A percentile compares a stretch with the other conserved stretches of the same genome.
phyloP scores from a whole-genome alignment of 92 coral and sea anemone species.

The Epizoanthus rinbou region DNA sequence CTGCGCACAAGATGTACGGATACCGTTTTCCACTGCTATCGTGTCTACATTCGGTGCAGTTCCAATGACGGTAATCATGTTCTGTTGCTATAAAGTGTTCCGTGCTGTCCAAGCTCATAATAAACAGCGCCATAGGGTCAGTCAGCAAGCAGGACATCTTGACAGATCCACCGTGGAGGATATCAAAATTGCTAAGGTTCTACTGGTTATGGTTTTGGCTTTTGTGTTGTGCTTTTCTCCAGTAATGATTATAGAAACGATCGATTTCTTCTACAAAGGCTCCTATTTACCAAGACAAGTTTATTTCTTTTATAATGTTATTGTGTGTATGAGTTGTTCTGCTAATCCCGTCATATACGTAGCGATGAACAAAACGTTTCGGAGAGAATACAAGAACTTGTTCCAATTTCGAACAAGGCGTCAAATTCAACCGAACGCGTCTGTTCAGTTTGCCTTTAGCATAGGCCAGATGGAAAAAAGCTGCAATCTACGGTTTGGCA shows the following conservation, averaged over 20 bases:
- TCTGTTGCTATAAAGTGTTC: slow-evolving; percentile 48
- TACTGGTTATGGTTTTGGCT: slow-evolving; percentile 40
- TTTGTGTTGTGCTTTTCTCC: slow-evolving; percentile 51
- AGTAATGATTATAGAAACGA: slow-evolving; percentile 47
- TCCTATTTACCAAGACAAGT: slow-evolving; percentile 45
- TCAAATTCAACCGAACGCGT: background rate
- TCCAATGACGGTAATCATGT: slow-evolving; percentile 40
- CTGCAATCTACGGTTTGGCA: too few species aligned
- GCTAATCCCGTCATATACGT: slow-evolving; percentile 49
- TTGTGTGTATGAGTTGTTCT: slow-evolving; percentile 50
- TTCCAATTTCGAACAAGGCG: slow-evolving; percentile 5
- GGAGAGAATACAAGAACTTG: slow-evolving; percentile 45
- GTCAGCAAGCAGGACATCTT: slow-evolving; percentile 5
- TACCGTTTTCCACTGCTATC: slow-evolving; percentile 32
- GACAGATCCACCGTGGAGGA: slow-evolving; percentile 36
- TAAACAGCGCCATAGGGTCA: slow-evolving; percentile 10
- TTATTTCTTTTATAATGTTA: slow-evolving; percentile 32
- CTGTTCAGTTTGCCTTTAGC: background rate
- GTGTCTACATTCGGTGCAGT: slow-evolving; percentile 24
- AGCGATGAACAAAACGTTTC: slow-evolving; percentile 58
- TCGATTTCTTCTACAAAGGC: slow-evolving; percentile 32
- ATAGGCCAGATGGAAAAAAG: background rate
- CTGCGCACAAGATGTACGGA: slow-evolving; percentile 38
- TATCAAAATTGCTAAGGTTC: slow-evolving; percentile 42
- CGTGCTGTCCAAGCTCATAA: slow-evolving; percentile 37